These are phyloP conservation scores for Rhinopithecus roxellana DNA, from an alignment of 2,113 vertebrate species.

Conservation along the genomic window DNA sequence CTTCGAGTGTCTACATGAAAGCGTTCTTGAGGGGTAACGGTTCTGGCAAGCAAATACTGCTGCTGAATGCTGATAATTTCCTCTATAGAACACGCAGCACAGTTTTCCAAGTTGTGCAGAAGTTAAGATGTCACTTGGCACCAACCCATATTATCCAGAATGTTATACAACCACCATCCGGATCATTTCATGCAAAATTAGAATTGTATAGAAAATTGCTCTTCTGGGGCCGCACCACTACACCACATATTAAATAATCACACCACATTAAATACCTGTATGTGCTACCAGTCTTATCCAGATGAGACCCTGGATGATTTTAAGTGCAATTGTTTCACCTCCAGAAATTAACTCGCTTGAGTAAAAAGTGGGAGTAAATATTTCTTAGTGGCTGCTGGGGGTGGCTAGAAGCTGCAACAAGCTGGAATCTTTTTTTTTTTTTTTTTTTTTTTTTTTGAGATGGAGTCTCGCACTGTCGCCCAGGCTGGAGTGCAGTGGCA, in stretches of 20 bases:
- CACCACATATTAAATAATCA: neutral
- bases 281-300: neutral
- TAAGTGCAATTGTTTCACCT: neutral
- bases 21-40: neutral
- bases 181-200: neutral
- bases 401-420: neutral
- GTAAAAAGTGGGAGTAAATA: neutral
- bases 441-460: no score
- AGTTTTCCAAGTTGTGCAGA: neutral
- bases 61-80: neutral
- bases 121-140: neutral
- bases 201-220: neutral
- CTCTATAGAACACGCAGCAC: rapidly evolving
- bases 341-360: neutral
- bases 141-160: neutral
- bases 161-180: neutral
- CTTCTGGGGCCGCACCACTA: neutral
- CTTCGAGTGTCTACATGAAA: neutral
- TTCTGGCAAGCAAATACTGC: neutral
- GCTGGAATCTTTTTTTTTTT: neutral
- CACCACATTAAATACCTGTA: neutral
- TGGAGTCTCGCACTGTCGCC: no score
- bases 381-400: neutral
- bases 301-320: neutral
- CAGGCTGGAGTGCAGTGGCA: no score